These are phyloP conservation scores for Pelodiscus sinensis DNA, from an alignment of 2,113 vertebrate species.

Conservation along the genomic window DNA sequence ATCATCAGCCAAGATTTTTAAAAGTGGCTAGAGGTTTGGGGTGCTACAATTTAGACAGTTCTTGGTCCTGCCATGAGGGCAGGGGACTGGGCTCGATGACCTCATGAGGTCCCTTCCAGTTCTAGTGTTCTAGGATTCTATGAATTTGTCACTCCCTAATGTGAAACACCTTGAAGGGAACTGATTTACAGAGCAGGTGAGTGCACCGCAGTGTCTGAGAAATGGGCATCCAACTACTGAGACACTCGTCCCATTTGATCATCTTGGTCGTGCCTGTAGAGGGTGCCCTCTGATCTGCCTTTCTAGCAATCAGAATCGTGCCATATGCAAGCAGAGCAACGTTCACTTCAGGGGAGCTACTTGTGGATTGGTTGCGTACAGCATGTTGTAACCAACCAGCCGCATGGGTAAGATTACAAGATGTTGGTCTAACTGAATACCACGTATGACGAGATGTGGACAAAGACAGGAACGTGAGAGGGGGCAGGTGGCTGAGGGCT, in stretches of 20 bases:
- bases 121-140: background rate
- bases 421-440: background rate
- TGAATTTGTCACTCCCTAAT: background rate
- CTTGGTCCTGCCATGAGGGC: too few relatives aligned
- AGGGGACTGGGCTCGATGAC: too few relatives aligned
- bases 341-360: background rate
- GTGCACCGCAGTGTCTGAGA: background rate
- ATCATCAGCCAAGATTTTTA: background rate
- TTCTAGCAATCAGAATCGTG: background rate
- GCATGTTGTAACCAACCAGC: background rate
- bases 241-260: background rate
- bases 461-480: background rate
- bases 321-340: background rate
- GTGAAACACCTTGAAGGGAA: background rate
- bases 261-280: background rate
- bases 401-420: background rate
- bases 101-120: too few relatives aligned
- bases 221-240: background rate
- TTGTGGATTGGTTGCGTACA: background rate
- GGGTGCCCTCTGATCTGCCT: too few relatives aligned
- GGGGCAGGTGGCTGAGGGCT: background rate
- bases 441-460: accelerated
- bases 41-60: too few relatives aligned
- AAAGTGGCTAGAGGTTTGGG: background rate
- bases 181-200: background rate